Percentiles rank a stretch among this genome's conserved stretches.
Evolutionary conservation across 2,888 invertebrate species (phyloP).

Genomic region (Mellilla xanthometata): DNA sequence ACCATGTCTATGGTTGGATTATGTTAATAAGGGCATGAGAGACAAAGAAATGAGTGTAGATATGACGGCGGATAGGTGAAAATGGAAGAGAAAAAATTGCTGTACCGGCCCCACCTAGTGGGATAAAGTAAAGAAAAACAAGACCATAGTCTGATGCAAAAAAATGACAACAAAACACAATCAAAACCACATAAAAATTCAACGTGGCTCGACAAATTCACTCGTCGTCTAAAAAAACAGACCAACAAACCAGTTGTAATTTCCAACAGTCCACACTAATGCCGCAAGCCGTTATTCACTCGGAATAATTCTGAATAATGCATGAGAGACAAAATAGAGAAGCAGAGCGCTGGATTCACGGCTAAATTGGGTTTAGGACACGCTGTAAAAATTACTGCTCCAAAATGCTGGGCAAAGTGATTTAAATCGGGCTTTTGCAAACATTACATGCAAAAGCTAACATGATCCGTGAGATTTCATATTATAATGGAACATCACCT

Average conservation of each 20-base stretch:
- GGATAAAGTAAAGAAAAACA: too few relatives aligned
- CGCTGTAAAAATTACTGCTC: slow-evolving; percentile 42
- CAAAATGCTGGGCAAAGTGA: slow-evolving; percentile 27
- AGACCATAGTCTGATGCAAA: too few relatives aligned
- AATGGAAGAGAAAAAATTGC: too few relatives aligned
- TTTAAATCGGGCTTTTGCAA: slow-evolving; percentile 25
- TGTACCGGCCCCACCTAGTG: too few relatives aligned
- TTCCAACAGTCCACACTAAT: slow-evolving; percentile 3
- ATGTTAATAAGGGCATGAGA: too few relatives aligned
- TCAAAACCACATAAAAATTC: too few relatives aligned
- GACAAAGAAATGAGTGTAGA: too few relatives aligned
- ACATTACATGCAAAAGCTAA: not conserved
- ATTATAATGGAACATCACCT: too few relatives aligned
- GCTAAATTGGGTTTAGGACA: slow-evolving; percentile 55
- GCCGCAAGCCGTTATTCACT: slow-evolving; percentile 46
- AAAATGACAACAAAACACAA: too few relatives aligned
- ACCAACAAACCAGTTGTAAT: slow-evolving; percentile 7
- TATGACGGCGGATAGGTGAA: too few relatives aligned
- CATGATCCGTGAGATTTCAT: too few relatives aligned
- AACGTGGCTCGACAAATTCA: slow-evolving; percentile 1
- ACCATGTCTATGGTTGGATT: too few relatives aligned
- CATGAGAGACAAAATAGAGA: slow-evolving; percentile 53
- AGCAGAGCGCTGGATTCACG: slow-evolving; percentile 40
- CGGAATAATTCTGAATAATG: slow-evolving; percentile 60
- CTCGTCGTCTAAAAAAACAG: not conserved